Evolutionary conservation across 2,113 vertebrate species (phyloP), one percentile per base, ranked within the genome.

Genomic region (Megaceryle maxima): DNA sequence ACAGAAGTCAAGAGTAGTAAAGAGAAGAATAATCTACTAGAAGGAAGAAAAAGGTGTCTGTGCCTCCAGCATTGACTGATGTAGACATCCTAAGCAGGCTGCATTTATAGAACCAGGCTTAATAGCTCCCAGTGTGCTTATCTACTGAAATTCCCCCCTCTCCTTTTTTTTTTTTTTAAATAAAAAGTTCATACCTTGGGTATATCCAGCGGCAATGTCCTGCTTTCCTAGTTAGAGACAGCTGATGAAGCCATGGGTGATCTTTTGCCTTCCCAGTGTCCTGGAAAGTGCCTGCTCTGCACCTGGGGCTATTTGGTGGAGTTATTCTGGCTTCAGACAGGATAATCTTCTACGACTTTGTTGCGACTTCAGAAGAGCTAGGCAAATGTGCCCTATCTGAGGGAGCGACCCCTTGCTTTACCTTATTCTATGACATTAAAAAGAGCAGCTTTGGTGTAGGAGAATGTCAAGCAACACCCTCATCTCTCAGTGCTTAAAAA

Each of bases 241-340:
- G 28, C 3, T 76, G 55, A 69, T 59, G 67, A 79, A 63, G 39
- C 13, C n/a, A 16, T 2, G 3, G 22, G 25, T 89, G 62, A 68
- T 66, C 37, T 31, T 82, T 57, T 89, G 35, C 53, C 81, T 88
- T 87, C 75, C 13, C 48, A 73, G 33, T 79, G 62, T 76, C 79
- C 77, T 81, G 29, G 67, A 88, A 94, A 88, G 64, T n/a, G 43
- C 59, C 67, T 89, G 74, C 29, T 76, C 66, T 82, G 74, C 69
- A 63, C 95, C 90, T 91, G 80, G 33, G 85, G 95, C 85, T 43
- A 14, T 95, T 95, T 93, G 96, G 89, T 89, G 92, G 94, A 94
- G 88, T 50, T 83, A 31, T 16, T 5, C 25, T 83, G 70, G 33
- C 70, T 95, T 95, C 83, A 92, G 83, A 94, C 67, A 69, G 37